Percentiles rank a stretch among this genome's conserved stretches.
Conservation (phyloP, 1,140 invertebrate species). For the Grapholita molesta region DNA sequence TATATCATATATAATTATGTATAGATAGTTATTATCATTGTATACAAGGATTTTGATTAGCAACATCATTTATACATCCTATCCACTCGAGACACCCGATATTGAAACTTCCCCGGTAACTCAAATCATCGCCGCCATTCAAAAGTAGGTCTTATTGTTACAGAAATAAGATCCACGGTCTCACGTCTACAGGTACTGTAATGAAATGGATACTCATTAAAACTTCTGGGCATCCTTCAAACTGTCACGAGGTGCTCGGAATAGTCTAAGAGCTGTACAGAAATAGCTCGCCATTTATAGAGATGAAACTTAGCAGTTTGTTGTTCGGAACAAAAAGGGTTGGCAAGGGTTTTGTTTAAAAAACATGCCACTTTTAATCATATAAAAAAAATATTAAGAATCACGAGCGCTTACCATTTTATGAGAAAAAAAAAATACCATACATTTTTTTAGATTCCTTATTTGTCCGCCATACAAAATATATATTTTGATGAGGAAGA, state of each 20-base stretch:
- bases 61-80: not conserved
- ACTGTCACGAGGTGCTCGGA: not conserved
- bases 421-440: no score
- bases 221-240: conserved; percentile 26
- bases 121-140: not conserved
- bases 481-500: no score
- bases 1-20: no score
- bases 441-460: no score
- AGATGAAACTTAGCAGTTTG: no score
- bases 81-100: not conserved
- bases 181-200: not conserved
- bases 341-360: no score
- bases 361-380: no score
- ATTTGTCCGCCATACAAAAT: no score
- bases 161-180: not conserved
- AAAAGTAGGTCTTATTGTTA: not conserved
- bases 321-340: no score
- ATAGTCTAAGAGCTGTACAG: not conserved
- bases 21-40: no score
- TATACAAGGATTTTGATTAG: not conserved
- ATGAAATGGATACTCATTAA: conserved; percentile 47
- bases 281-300: not conserved
- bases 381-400: no score
- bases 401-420: no score
- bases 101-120: not conserved